Evolutionary conservation across 2,113 vertebrate genomes (phyloP).

Genomic region (Hypomesus transpacificus): DNA sequence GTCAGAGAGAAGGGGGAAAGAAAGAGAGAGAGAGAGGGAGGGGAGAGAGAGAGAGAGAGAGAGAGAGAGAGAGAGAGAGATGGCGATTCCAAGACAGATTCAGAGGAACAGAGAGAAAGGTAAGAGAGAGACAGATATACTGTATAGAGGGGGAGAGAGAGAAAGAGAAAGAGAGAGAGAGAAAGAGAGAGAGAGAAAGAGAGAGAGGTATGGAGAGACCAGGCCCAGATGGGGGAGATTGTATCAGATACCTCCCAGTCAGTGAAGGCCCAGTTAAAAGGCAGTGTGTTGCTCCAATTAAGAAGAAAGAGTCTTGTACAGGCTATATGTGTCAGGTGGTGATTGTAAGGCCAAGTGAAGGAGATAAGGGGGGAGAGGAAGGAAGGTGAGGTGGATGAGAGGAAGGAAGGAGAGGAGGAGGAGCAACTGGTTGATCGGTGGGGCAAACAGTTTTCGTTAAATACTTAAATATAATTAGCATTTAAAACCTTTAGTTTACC

Average conservation of each 20-base stretch:
- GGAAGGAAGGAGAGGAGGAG: neutral
- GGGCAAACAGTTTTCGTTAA: too few relatives aligned
- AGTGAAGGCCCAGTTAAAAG: neutral
- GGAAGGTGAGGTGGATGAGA: neutral
- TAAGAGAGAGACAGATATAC: neutral
- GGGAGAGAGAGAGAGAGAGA: constrained; percentile 10
- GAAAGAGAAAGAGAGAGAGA: neutral
- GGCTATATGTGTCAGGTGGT: too few relatives aligned
- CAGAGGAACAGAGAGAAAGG: neutral
- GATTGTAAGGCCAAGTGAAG: too few relatives aligned
- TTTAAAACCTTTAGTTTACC: too few relatives aligned
- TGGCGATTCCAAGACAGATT: neutral
- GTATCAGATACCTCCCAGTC: constrained; percentile 28
- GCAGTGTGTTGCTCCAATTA: neutral
- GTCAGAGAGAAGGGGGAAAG: constrained; percentile 24
- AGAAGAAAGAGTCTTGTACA: too few relatives aligned
- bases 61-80: neutral
- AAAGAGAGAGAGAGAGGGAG: neutral
- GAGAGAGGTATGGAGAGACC: neutral
- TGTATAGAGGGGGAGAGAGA: neutral
- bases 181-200: neutral
- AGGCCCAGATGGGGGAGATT: constrained; percentile 32
- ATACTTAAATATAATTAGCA: too few relatives aligned
- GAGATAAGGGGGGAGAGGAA: neutral
- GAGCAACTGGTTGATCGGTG: neutral